Evolutionary conservation across 2,888 invertebrate species (phyloP), one percentile per base, ranked within the genome.

Genomic region (Ptychoptera contaminata): DNA sequence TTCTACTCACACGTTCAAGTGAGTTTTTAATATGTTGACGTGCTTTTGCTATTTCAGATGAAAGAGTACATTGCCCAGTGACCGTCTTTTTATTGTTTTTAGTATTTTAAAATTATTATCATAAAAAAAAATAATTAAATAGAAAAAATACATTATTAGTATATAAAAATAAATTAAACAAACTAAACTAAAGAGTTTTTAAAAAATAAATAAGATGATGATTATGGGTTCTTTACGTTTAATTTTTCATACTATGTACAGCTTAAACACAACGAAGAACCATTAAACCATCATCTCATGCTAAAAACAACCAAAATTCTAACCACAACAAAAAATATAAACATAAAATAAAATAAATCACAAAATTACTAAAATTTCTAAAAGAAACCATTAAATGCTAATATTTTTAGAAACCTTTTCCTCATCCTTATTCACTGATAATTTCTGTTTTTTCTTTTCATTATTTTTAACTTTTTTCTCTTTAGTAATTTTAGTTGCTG

Each of bases 11-110:
- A 72, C 76, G 75, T 67, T 77, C 75, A 62, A 79, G 70, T 58
- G 75, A 77, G 59, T 73, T 75, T 70, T 77, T 83, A 70, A 87
- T 81, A 68, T 84, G 82, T 69, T 84, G 81, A 61, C 85, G 78
- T 64, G 84, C 84, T 72, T 82, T 86, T 61, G 83, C 85, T 62
- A 87, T 82, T 74, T 86, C 85, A 65, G 76, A 78, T 60, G 83
- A 83, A 69, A 87, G 74, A 57, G 79, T 76, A 58, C 76, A 74
- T 49, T 55, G 57, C 44, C 49, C 49, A 8, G 51, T 36, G 2
- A 48, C 51, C 49, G 49, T 9, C n/a, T 32, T 32, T 23, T 5
- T 23, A 5, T 23, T 23, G 23, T 5, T 23, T 23, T 23, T 23
- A 23, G 23, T 23, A 5, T 3, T 23, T 23, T 23, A 23, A 5